Conservation (phyloP, 2,797 vertebrate genomes). For the Melanotaenia parkinsoni region DNA sequence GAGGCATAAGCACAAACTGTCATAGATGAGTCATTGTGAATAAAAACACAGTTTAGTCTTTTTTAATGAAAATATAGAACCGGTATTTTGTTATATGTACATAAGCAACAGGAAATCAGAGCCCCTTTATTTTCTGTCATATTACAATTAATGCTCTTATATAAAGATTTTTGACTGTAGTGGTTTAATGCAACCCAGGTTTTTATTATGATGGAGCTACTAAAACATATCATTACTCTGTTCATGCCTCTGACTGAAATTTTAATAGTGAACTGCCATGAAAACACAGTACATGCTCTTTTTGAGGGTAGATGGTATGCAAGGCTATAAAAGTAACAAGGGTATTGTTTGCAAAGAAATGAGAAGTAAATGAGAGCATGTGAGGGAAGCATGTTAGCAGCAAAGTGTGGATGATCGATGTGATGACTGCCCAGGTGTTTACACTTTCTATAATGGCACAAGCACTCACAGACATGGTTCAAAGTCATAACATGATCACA, state of each 20-base stretch:
- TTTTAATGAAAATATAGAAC: background rate
- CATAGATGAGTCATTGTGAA: constrained; percentile 24
- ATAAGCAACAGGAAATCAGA: background rate
- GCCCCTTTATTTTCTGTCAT: background rate
- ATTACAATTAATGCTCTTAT: background rate
- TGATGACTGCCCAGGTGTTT: constrained; percentile 34
- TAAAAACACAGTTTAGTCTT: constrained; percentile 6
- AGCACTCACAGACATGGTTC: background rate
- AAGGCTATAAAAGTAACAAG: constrained; percentile 2
- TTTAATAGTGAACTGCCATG: constrained; percentile 2
- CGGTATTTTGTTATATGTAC: background rate
- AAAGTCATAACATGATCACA: constrained; percentile 34
- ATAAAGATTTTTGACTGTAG: constrained; percentile 1
- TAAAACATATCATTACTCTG: constrained; percentile 1
- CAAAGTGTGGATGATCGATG: constrained; percentile 34
- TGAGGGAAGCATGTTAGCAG: background rate
- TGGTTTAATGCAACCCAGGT: background rate
- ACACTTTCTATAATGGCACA: constrained; percentile 22
- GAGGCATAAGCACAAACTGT: constrained; percentile 13
- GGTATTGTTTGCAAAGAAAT: constrained; percentile 18
- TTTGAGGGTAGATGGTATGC: background rate
- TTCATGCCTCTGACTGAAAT: background rate
- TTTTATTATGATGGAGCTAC: constrained; percentile 16
- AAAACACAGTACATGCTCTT: background rate
- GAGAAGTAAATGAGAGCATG: constrained; percentile 1